Conservation (phyloP, 2,888 invertebrate genomes). For the Plebejus argus region DNA sequence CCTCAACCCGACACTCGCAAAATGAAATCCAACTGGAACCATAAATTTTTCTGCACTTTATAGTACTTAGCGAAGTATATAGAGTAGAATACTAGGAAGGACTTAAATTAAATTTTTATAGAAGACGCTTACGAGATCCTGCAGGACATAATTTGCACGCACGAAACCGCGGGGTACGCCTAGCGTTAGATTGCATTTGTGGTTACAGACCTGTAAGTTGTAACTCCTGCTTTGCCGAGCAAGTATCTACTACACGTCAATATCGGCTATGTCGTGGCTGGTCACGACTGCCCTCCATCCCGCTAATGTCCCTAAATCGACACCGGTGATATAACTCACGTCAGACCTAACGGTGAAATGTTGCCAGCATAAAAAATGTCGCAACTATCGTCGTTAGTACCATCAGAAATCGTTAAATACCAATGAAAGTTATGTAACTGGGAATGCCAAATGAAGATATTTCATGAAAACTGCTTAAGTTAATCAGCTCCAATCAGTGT, state of each 20-base stretch:
- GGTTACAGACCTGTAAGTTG: background rate
- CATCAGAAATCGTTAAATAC: background rate
- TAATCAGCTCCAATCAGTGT: too few relatives aligned
- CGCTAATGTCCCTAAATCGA: conserved; percentile 10
- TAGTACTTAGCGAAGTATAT: too few relatives aligned
- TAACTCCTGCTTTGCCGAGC: background rate
- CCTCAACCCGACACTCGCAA: too few relatives aligned
- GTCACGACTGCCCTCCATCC: conserved; percentile 14
- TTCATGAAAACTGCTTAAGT: background rate
- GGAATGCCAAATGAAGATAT: background rate
- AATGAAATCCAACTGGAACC: too few relatives aligned
- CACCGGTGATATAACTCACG: background rate
- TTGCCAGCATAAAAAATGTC: background rate
- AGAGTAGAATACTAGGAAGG: too few relatives aligned
- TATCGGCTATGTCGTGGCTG: background rate
- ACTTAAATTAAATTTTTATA: too few relatives aligned
- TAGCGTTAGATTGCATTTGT: background rate
- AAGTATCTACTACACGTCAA: background rate
- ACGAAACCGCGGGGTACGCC: background rate
- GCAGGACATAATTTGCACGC: too few relatives aligned
- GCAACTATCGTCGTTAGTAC: background rate
- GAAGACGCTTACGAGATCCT: too few relatives aligned
- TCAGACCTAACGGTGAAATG: conserved; percentile 4
- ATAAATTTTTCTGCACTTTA: too few relatives aligned
- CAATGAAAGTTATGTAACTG: background rate